These are phyloP conservation scores for Apodemia zela DNA, from an alignment of 2,888 invertebrate species.

Conservation along the genomic window DNA sequence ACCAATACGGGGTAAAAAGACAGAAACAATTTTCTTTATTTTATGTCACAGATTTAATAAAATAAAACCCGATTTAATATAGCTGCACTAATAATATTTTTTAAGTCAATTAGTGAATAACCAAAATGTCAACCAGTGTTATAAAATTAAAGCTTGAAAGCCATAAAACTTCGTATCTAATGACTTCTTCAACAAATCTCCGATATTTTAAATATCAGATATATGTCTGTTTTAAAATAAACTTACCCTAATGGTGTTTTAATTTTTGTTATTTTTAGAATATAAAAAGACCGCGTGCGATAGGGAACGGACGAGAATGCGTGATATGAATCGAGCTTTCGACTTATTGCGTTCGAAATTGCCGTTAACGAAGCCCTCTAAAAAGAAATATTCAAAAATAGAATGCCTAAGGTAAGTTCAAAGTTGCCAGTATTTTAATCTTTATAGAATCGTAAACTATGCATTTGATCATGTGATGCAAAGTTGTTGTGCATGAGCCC, in stretches of 20 bases:
- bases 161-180: slow-evolving; percentile 1
- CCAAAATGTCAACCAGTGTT: slow-evolving; percentile 1
- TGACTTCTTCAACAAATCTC: slow-evolving; percentile 3
- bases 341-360: slow-evolving; percentile 87
- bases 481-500: too few relatives aligned
- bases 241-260: slow-evolving; percentile 12
- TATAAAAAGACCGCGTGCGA: slow-evolving; percentile 92
- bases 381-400: slow-evolving; percentile 92
- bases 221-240: slow-evolving; percentile 12
- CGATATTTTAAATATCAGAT: background rate
- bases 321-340: slow-evolving; percentile 92
- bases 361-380: slow-evolving; percentile 89
- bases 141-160: background rate
- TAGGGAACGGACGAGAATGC: slow-evolving; percentile 90
- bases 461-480: too few relatives aligned
- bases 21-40: background rate
- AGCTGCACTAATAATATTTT: background rate
- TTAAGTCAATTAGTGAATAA: background rate
- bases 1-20: too few relatives aligned
- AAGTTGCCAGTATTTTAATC: slow-evolving; percentile 31
- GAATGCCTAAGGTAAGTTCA: slow-evolving; percentile 91
- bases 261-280: slow-evolving; percentile 69
- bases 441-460: too few relatives aligned
- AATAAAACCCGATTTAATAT: background rate
- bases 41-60: background rate